Evolutionary conservation across 2,888 invertebrate species (phyloP), one percentile per base, ranked within the genome.

Genomic region (Platycnemis pennipes): DNA sequence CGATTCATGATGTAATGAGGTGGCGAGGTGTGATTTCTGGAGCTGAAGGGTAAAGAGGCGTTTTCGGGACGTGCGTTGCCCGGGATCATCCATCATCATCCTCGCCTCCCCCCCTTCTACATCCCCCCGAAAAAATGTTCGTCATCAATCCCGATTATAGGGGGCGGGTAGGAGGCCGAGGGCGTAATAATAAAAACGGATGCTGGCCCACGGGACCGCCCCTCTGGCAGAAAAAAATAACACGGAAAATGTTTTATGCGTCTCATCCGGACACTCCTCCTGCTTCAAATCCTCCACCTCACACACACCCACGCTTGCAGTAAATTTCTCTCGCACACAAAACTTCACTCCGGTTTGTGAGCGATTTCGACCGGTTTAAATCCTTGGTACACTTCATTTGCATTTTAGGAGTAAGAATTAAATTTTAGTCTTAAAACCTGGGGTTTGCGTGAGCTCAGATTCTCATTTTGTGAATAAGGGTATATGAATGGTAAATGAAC

Each of bases 121-220:
- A n/a, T n/a, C n/a, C n/a, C 49, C 77, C 31, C 11, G 16, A 77
- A 77, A 77, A 77, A 77, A 89, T 56, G n/a, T 89, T 22, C 53
- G 89, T 56, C 89, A 89, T 89, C 37, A 63, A 89, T 89, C 53
- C 89, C 53, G 89, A 89, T 89, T 89, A 89, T 42, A 8, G 44
- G 1, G 56, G 42, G 77, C 31, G 7, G 31, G 77, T 11, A 1
- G 8, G 77, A 13, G 77, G 37, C 7, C 8, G 49, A 19, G 49
- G 49, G 26, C 63, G 77, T 77, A 77, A 77, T 77, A 77, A 77
- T 77, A 77, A 77, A 77, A 77, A 77, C 37, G 77, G 77, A 77
- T 77, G 77, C 77, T 16, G 77, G 37, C 56, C 13, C 3, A 42
- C 22, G 56, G 56, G 5, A 26, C 2, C 89, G 37, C 89, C 56